phyloP scores from a whole-genome alignment of 2,888 invertebrate genomes.

The Linyphia triangularis region DNA sequence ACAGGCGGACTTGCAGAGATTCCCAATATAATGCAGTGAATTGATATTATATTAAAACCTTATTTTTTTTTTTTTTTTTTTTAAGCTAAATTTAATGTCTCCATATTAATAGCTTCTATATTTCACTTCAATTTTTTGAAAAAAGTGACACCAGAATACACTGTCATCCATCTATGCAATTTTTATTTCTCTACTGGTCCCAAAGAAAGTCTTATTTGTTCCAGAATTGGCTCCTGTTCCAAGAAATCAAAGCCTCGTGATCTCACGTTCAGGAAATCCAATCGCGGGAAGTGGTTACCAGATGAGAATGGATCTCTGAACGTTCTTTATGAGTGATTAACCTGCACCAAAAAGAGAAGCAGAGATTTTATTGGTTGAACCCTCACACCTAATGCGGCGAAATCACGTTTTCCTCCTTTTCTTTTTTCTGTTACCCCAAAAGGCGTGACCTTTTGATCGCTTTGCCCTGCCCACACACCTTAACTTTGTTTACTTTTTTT shows the following conservation, averaged over 20 bases:
- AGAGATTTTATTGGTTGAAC: constrained; percentile 62
- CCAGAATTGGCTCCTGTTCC: too few relatives aligned
- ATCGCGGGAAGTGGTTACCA: constrained; percentile 62
- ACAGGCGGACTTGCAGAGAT: too few relatives aligned
- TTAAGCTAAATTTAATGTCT: too few relatives aligned
- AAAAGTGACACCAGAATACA: too few relatives aligned
- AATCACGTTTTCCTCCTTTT: constrained; percentile 46
- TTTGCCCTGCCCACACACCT: constrained; percentile 30
- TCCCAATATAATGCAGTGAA: too few relatives aligned
- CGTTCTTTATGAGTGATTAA: constrained; percentile 70
- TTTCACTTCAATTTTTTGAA: too few relatives aligned
- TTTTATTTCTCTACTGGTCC: too few relatives aligned
- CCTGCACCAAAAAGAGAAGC: constrained; percentile 39
- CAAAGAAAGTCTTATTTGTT: too few relatives aligned
- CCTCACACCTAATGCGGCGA: constrained; percentile 61
- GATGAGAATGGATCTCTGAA: constrained; percentile 59
- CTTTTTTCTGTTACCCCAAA: not conserved
- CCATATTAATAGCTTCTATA: too few relatives aligned
- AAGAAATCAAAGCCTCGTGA: constrained; percentile 37
- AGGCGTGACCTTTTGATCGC: constrained; percentile 60
- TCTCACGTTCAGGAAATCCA: constrained; percentile 50
- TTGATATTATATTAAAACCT: too few relatives aligned
- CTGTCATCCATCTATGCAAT: too few relatives aligned
- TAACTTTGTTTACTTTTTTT: not conserved
- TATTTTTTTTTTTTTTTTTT: too few relatives aligned